Percentiles rank a stretch among this genome's conserved stretches.
These are phyloP conservation scores for Cyrtonyx montezumae DNA, from an alignment of 2,113 vertebrate genomes.

Conservation along the genomic window DNA sequence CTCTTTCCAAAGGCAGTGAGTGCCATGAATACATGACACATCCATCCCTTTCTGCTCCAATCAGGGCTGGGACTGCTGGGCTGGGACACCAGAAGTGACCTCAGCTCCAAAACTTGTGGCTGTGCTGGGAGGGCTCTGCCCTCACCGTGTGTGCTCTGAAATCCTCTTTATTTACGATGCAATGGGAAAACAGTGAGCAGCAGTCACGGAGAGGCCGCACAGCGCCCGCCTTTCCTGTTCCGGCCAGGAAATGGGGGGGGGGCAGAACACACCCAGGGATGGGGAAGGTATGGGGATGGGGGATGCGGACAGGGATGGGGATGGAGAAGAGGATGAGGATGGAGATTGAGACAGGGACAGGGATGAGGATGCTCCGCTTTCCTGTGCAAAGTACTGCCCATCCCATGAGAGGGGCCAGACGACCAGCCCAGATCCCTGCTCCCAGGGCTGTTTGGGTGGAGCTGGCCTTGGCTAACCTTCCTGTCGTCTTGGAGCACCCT, in stretches of 20 bases:
- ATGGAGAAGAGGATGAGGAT: no score
- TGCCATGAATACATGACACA: no score
- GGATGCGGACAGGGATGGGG: no score
- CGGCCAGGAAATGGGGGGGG: neutral
- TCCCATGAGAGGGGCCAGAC: fast-evolving
- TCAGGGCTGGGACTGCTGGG: neutral
- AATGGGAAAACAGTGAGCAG: neutral
- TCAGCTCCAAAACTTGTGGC: conserved; percentile 7
- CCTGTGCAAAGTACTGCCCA: neutral
- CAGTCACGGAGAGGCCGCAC: neutral
- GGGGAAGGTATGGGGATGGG: neutral
- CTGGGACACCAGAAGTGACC: conserved; percentile 21
- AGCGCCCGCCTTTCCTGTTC: neutral
- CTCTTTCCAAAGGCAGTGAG: no score
- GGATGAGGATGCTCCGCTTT: neutral
- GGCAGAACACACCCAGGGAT: fast-evolving
- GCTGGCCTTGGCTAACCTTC: neutral
- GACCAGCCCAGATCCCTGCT: fast-evolving
- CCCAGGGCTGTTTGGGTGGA: fast-evolving
- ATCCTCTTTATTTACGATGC: neutral
- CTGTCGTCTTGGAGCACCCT: neutral
- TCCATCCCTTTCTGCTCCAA: neutral
- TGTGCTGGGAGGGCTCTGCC: neutral
- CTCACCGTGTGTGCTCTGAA: neutral
- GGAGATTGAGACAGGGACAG: neutral